Conservation (phyloP, 2,113 vertebrate species). For the Climacteris rufus region DNA sequence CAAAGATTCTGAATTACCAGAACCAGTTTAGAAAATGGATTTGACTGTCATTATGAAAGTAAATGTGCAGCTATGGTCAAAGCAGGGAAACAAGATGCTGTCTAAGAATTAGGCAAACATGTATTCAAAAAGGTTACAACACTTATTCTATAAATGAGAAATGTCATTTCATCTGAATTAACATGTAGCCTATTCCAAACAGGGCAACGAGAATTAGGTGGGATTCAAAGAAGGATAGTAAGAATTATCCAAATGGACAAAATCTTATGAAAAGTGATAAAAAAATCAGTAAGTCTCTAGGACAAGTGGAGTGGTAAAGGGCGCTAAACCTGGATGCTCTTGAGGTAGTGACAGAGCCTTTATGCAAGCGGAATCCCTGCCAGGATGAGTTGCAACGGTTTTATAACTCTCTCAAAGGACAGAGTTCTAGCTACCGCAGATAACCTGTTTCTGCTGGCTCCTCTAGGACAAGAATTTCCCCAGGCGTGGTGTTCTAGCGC, state of each 20-base stretch:
- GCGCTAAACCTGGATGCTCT: too few species aligned
- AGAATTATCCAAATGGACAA: background rate
- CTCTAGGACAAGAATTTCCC: too few species aligned
- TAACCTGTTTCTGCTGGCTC: too few species aligned
- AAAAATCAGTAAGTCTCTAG: background rate
- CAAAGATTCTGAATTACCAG: background rate
- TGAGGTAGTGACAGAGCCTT: too few species aligned
- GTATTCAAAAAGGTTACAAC: background rate
- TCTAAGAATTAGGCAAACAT: background rate
- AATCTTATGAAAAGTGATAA: background rate
- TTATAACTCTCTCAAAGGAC: too few species aligned
- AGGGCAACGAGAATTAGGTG: background rate
- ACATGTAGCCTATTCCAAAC: background rate
- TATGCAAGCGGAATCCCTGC: too few species aligned
- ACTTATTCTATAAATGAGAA: background rate
- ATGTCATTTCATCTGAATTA: background rate
- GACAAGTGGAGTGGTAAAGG: too few species aligned
- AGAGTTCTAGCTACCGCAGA: too few species aligned
- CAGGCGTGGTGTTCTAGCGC: too few species aligned
- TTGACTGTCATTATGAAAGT: background rate
- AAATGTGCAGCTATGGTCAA: background rate
- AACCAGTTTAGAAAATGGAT: background rate
- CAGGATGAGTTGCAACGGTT: too few species aligned
- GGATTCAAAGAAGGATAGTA: background rate
- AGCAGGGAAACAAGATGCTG: background rate